Evolutionary conservation across 2,888 invertebrate genomes (phyloP).

Genomic region (Trichopoda pennipes): DNA sequence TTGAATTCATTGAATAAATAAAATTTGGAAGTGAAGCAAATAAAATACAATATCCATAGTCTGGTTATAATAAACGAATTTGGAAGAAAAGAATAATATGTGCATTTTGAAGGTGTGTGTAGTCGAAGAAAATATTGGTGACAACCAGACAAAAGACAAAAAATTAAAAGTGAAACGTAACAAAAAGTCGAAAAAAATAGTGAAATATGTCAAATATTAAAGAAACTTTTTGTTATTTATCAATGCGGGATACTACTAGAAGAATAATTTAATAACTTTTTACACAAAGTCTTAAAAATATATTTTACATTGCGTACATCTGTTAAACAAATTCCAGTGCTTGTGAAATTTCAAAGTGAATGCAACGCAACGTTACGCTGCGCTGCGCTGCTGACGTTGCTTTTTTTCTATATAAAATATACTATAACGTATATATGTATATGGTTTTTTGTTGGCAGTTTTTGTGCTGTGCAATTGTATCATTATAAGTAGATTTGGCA

Average conservation of each 20-base stretch:
- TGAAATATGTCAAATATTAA: constrained; percentile 27
- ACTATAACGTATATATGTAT: background rate
- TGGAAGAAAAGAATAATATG: constrained; percentile 76
- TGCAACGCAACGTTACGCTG: constrained; percentile 56
- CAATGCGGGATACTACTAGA: background rate
- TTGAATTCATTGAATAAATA: constrained; percentile 44
- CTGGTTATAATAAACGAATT: constrained; percentile 69
- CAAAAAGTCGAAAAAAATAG: constrained; percentile 41
- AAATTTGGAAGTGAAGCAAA: constrained; percentile 49
- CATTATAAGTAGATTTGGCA: too few species aligned
- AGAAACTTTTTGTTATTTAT: background rate
- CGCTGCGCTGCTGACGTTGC: constrained; percentile 65
- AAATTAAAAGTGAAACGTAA: constrained; percentile 68
- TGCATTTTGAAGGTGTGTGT: constrained; percentile 79
- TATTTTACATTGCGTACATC: constrained; percentile 46
- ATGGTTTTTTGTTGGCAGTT: constrained; percentile 49
- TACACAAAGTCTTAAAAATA: constrained; percentile 12
- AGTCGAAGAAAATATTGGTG: constrained; percentile 58
- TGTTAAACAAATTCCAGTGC: constrained; percentile 46
- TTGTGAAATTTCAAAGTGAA: constrained; percentile 61
- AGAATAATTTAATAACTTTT: background rate
- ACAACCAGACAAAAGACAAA: constrained; percentile 56
- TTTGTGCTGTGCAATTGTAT: too few species aligned
- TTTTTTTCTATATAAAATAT: constrained; percentile 23
- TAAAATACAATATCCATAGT: constrained; percentile 46